phyloP scores from a whole-genome alignment of 2,797 vertebrate species.

The Chromis chromis region DNA sequence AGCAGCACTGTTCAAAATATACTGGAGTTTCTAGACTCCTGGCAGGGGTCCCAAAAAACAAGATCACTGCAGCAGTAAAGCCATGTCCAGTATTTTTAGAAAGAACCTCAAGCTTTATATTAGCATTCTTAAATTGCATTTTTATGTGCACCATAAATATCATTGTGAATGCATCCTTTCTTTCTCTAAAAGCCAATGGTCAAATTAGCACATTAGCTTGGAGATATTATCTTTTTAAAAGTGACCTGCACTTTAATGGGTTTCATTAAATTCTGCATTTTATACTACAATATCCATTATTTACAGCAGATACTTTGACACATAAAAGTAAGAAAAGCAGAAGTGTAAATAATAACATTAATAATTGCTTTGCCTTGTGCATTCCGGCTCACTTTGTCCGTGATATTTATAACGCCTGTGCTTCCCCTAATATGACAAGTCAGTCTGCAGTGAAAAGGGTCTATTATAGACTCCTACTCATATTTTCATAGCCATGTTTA shows the following conservation, averaged over 20 bases:
- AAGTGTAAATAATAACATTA: conserved; percentile 10
- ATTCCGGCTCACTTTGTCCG: neutral
- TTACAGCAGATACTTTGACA: conserved; percentile 15
- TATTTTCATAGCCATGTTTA: conserved; percentile 10
- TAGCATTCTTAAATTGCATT: conserved; percentile 17
- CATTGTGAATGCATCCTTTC: neutral
- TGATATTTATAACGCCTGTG: conserved; percentile 12
- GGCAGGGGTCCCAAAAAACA: conserved; percentile 26
- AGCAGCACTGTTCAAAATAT: conserved; percentile 24
- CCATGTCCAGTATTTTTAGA: conserved; percentile 5
- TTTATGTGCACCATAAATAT: conserved; percentile 29
- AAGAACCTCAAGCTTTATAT: conserved; percentile 2
- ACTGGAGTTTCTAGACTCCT: conserved; percentile 31
- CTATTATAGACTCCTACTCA: conserved; percentile 15
- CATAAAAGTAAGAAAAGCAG: conserved; percentile 11
- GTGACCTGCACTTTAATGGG: neutral
- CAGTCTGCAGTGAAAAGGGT: conserved; percentile 14
- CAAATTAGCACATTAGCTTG: conserved; percentile 2
- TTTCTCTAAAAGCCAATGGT: conserved; percentile 8
- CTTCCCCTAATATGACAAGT: conserved; percentile 14
- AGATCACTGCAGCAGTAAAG: conserved; percentile 20
- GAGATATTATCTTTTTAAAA: neutral
- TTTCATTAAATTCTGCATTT: conserved; percentile 8
- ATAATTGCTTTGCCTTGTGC: neutral
- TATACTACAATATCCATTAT: conserved; percentile 2